phyloP scores from a whole-genome alignment of 2,888 invertebrate species.

The Schrankia costaestrigalis region DNA sequence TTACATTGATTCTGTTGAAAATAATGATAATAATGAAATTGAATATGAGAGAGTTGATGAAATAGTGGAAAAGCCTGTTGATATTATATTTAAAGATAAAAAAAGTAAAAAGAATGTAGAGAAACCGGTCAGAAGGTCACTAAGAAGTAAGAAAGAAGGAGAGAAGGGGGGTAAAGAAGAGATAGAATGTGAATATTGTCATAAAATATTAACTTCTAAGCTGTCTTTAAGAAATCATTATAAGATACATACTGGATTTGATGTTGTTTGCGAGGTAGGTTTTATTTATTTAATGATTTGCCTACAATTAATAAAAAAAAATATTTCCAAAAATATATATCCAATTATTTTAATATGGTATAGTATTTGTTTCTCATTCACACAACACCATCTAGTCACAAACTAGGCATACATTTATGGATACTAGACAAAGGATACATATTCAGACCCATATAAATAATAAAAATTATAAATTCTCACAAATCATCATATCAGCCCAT shows the following conservation, averaged over 20 bases:
- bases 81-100: constrained; percentile 28
- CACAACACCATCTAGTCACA: too few relatives aligned
- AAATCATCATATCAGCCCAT: too few relatives aligned
- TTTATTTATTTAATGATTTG: too few relatives aligned
- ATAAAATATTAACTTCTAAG: constrained; percentile 64
- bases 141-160: constrained; percentile 28
- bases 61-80: constrained; percentile 22
- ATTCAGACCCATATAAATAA: too few relatives aligned
- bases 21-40: constrained; percentile 33
- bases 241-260: constrained; percentile 71
- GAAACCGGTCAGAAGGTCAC: constrained; percentile 22
- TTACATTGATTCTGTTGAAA: constrained; percentile 44
- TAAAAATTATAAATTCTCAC: too few relatives aligned
- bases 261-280: constrained; percentile 51
- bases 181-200: constrained; percentile 67
- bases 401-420: too few relatives aligned
- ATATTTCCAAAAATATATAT: too few relatives aligned
- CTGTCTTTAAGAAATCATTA: constrained; percentile 66
- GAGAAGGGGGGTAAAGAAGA: constrained; percentile 44
- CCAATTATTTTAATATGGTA: too few relatives aligned
- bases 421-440: too few relatives aligned
- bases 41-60: constrained; percentile 27
- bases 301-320: too few relatives aligned
- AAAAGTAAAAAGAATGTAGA: constrained; percentile 34
- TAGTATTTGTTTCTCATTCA: too few relatives aligned